Conservation (phyloP, 2,888 invertebrate species). For the Cataglyphis livida region DNA sequence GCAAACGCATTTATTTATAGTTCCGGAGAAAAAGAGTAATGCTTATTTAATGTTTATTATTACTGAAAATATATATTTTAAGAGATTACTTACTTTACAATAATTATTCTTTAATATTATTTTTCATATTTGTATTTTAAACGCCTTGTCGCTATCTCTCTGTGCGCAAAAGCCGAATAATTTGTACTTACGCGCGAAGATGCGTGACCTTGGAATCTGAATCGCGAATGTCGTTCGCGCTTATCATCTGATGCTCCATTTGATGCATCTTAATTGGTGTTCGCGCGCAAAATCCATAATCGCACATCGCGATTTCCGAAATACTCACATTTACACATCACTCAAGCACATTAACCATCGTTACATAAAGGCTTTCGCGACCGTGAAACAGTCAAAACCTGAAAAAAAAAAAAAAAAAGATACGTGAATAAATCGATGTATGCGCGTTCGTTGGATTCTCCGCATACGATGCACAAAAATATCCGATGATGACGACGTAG, state of each 20-base stretch:
- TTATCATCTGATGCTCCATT: constrained; percentile 13
- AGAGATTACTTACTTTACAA: too few relatives aligned
- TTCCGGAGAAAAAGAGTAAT: too few relatives aligned
- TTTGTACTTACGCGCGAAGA: constrained; percentile 2
- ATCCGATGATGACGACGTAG: neutral
- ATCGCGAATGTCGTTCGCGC: neutral
- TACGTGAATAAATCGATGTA: neutral
- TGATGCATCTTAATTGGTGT: constrained; percentile 18
- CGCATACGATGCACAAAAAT: neutral
- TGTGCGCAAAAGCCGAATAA: neutral
- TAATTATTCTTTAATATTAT: too few relatives aligned
- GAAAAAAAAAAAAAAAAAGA: neutral
- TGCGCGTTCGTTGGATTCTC: too few relatives aligned
- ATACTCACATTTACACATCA: neutral
- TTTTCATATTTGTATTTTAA: too few relatives aligned
- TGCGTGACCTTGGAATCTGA: neutral
- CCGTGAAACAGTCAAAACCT: neutral
- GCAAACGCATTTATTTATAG: too few relatives aligned
- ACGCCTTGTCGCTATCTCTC: neutral
- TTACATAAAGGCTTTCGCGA: neutral
- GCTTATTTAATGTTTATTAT: too few relatives aligned
- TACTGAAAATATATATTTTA: too few relatives aligned
- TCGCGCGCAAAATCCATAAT: neutral
- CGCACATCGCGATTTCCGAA: neutral
- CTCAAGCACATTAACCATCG: neutral